phyloP scores from a whole-genome alignment of 2,113 vertebrate species.

The Aspidoscelis tigris region DNA sequence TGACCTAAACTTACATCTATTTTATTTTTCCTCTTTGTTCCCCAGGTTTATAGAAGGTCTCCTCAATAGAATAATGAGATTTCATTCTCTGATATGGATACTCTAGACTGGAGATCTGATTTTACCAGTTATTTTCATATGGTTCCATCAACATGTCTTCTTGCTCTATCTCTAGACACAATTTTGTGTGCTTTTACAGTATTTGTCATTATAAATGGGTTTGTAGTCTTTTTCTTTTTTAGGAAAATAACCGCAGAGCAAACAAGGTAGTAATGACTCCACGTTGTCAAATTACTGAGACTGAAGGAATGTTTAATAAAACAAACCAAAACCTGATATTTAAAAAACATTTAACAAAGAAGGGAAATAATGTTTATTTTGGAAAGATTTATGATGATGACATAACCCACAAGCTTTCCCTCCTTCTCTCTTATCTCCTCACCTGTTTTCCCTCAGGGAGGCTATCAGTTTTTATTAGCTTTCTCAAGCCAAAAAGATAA shows the following conservation, averaged over 20 bases:
- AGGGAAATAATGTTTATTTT: conserved; percentile 70
- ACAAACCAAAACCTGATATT: conserved; percentile 17
- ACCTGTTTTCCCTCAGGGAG: conserved; percentile 81
- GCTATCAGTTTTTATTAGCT: conserved; percentile 72
- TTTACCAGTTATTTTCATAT: background rate
- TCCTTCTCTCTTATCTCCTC: conserved; percentile 61
- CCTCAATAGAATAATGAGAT: background rate
- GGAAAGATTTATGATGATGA: conserved; percentile 74
- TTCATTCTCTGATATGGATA: background rate
- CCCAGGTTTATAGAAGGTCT: background rate
- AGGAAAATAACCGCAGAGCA: conserved; percentile 10
- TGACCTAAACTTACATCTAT: background rate
- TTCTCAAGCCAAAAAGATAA: conserved; percentile 67
- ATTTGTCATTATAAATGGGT: conserved; percentile 11
- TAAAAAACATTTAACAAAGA: conserved; percentile 63
- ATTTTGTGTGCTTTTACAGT: background rate
- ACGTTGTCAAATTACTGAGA: conserved; percentile 58
- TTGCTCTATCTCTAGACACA: background rate
- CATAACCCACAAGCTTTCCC: conserved; percentile 56
- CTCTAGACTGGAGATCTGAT: background rate
- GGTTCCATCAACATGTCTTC: background rate
- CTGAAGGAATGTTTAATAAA: conserved; percentile 59
- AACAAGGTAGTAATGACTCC: conserved; percentile 33
- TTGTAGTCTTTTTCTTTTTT: conserved; percentile 25
- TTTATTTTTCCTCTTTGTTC: background rate